phyloP scores from a whole-genome alignment of 2,888 invertebrate species.

The Scelioninae gen. 1 region DNA sequence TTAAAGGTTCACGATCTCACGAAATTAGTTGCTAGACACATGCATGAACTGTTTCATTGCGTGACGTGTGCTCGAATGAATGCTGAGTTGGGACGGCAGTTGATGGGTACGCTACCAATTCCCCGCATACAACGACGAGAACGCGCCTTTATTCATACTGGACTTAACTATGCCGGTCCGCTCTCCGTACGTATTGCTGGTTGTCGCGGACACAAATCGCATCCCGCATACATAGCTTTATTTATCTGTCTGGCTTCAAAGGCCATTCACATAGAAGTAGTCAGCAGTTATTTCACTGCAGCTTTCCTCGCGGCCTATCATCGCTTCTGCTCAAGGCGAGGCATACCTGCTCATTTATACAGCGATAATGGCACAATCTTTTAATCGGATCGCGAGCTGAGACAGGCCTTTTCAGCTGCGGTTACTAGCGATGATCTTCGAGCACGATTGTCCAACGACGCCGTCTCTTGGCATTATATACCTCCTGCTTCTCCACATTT shows the following conservation, averaged over 20 bases:
- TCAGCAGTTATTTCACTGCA: background rate
- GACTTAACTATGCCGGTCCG: conserved; percentile 56
- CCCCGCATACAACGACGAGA: conserved; percentile 13
- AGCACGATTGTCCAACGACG: background rate
- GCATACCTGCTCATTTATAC: background rate
- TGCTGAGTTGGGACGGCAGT: background rate
- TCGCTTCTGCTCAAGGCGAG: conserved; percentile 2
- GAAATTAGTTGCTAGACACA: background rate
- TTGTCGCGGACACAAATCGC: background rate
- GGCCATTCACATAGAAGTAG: conserved; percentile 8
- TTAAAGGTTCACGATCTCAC: background rate
- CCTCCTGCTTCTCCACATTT: conserved; percentile 11
- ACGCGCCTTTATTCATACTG: background rate
- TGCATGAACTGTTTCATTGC: conserved; percentile 15
- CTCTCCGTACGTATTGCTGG: background rate
- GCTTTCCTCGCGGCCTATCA: conserved; percentile 5
- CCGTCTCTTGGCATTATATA: background rate
- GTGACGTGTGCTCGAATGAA: background rate
- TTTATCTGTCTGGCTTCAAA: conserved; percentile 10
- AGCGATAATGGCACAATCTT: conserved; percentile 4
- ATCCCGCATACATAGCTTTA: conserved; percentile 1
- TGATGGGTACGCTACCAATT: conserved; percentile 11
- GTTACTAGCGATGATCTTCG: background rate
- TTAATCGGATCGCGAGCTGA: conserved; percentile 2
- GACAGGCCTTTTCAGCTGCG: background rate